Percentiles rank a stretch among this genome's conserved stretches.
Conservation (phyloP, 2,797 vertebrate species). For the Myotis vivesi region DNA sequence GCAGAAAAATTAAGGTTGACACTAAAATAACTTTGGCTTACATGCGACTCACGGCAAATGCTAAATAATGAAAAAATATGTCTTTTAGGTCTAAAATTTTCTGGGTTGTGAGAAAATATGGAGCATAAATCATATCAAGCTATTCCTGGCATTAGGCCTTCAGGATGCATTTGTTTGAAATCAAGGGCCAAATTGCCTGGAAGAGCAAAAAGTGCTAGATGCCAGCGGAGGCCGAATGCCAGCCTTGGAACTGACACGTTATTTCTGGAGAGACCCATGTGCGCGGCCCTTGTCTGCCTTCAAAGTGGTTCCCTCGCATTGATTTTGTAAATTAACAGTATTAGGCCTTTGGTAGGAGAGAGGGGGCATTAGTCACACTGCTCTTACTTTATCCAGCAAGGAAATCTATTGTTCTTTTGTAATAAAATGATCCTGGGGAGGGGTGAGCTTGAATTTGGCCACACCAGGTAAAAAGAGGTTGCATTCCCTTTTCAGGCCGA, state of each 20-base stretch:
- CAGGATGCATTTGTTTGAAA: conserved; percentile 88
- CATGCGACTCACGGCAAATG: conserved; percentile 64
- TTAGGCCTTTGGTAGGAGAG: conserved; percentile 82
- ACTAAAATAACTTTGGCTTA: conserved; percentile 80
- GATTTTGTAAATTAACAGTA: conserved; percentile 86
- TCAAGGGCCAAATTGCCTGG: conserved; percentile 86
- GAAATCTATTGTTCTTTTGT: conserved; percentile 85
- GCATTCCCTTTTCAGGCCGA: conserved; percentile 78
- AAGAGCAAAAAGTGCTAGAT: conserved; percentile 79
- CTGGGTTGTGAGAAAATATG: conserved; percentile 84
- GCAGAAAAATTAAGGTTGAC: conserved; percentile 71
- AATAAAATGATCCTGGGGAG: conserved; percentile 75
- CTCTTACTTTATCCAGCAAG: conserved; percentile 81
- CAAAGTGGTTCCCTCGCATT: conserved; percentile 85
- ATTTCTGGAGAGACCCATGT: conserved; percentile 81
- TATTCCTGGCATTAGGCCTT: conserved; percentile 84
- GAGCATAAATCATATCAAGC: conserved; percentile 85
- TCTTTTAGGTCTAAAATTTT: conserved; percentile 81
- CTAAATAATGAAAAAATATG: conserved; percentile 76
- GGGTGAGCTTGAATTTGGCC: conserved; percentile 67
- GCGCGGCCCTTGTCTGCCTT: conserved; percentile 71
- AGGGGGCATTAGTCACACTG: conserved; percentile 79
- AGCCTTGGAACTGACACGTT: conserved; percentile 82
- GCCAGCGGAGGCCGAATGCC: conserved; percentile 84
- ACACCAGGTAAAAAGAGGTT: conserved; percentile 82